phyloP scores from a whole-genome alignment of 2,797 vertebrate genomes.

The Anas georgica region DNA sequence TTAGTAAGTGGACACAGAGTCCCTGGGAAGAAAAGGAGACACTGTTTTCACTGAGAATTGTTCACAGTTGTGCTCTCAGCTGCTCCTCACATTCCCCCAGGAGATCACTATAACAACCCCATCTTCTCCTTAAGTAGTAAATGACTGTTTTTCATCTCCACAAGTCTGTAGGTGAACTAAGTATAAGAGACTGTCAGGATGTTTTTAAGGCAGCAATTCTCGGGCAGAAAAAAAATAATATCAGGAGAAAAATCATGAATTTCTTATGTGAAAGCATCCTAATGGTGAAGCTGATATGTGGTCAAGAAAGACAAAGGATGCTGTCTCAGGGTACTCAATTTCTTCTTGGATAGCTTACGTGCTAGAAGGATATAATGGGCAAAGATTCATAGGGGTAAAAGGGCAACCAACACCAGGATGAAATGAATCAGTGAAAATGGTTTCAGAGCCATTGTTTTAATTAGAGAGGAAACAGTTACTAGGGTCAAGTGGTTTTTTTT shows the following conservation, averaged over 20 bases:
- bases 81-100: background rate
- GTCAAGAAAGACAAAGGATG: background rate
- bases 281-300: background rate
- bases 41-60: background rate
- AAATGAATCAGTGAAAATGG: background rate
- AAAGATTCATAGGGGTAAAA: background rate
- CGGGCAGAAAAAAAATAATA: background rate
- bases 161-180: background rate
- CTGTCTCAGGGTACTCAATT: background rate
- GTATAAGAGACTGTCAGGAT: background rate
- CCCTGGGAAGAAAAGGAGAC: background rate
- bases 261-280: background rate
- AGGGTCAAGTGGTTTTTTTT: background rate
- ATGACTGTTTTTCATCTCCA: background rate
- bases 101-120: background rate
- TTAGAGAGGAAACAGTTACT: background rate
- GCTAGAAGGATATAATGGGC: background rate
- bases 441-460: background rate
- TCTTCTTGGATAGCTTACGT: background rate
- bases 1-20: background rate
- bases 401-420: background rate
- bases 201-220: background rate
- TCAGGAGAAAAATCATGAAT: background rate
- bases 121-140: background rate
- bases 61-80: background rate